Evolutionary conservation across 2,888 invertebrate species (phyloP), one percentile per base, ranked within the genome.

Genomic region (Phalera bucephala): DNA sequence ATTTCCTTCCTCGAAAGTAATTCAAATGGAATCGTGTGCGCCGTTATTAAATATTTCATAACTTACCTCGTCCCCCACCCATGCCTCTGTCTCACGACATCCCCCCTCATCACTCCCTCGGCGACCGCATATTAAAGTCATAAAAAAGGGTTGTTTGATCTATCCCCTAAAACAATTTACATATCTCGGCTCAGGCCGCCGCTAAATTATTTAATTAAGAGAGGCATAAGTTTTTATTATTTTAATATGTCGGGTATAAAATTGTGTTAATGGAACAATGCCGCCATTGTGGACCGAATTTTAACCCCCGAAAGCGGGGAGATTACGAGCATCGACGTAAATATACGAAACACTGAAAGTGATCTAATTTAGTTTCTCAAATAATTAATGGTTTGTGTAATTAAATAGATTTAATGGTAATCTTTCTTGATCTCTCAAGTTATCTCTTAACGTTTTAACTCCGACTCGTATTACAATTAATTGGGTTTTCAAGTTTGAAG

Each of bases 101-200:
- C 25, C 27, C 27, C 65, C 66, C 72, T 71, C 61, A 56, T 56
- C 69, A 29, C 52, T 64, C 62, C 71, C 75, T 11, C 76, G 66
- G 72, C 80, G 80, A 89, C 89, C 89, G 89, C 89, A 89, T 89
- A 89, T 89, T 89, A 87, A 89, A 90, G 86, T 87, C 89, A 86
- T 90, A 90, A 90, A 90, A 90, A 90, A 90, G 90, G 90, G 90
- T 90, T 90, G 84, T 90, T 90, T 90, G 89, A 90, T 90, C 88
- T 90, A 90, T 90, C 89, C 90, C 88, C 85, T 86, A 85, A 89
- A 90, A 90, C 90, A 90, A 90, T 90, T 90, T 90, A 90, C 90
- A 90, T 90, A 90, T 90, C 90, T 87, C 84, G 82, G 83, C 83
- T 80, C 83, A 80, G 77, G 75, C 79, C 79, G 81, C 84, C 76